phyloP scores from a whole-genome alignment of 2,888 invertebrate genomes.

The Agonum fuliginosum region DNA sequence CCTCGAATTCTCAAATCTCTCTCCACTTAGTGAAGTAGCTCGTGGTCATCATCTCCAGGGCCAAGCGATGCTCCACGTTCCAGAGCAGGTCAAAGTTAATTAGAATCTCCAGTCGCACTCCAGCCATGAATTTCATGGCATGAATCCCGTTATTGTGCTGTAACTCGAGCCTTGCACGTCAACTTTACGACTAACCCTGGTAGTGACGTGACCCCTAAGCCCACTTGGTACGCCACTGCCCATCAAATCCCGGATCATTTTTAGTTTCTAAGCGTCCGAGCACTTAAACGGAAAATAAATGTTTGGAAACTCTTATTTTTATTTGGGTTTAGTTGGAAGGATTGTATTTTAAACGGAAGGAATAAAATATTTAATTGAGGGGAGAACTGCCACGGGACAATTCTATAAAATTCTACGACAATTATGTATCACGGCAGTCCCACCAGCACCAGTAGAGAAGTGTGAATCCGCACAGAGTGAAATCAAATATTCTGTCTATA shows the following conservation, averaged over 20 bases:
- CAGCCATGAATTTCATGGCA: not conserved
- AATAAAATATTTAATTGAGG: too few species aligned
- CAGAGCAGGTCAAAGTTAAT: slow-evolving; percentile 18
- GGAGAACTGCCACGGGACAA: too few species aligned
- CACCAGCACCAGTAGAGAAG: too few species aligned
- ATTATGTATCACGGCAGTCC: too few species aligned
- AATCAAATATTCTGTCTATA: too few species aligned
- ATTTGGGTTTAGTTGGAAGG: too few species aligned
- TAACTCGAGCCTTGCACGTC: slow-evolving; percentile 10
- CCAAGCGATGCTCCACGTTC: not conserved
- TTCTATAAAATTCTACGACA: too few species aligned
- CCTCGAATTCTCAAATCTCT: too few species aligned
- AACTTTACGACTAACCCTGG: slow-evolving; percentile 27
- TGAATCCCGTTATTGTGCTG: slow-evolving; percentile 34
- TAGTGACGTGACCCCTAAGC: not conserved
- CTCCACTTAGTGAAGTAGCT: not conserved
- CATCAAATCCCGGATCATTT: not conserved
- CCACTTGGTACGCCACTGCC: not conserved
- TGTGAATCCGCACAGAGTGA: too few species aligned
- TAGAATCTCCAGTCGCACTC: not conserved
- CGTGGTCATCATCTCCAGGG: not conserved
- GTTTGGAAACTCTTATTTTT: too few species aligned
- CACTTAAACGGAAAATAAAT: not conserved
- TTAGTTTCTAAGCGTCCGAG: not conserved
- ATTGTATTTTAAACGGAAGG: too few species aligned